Conservation (phyloP, 2,888 invertebrate species). For the Tinea semifulvella region DNA sequence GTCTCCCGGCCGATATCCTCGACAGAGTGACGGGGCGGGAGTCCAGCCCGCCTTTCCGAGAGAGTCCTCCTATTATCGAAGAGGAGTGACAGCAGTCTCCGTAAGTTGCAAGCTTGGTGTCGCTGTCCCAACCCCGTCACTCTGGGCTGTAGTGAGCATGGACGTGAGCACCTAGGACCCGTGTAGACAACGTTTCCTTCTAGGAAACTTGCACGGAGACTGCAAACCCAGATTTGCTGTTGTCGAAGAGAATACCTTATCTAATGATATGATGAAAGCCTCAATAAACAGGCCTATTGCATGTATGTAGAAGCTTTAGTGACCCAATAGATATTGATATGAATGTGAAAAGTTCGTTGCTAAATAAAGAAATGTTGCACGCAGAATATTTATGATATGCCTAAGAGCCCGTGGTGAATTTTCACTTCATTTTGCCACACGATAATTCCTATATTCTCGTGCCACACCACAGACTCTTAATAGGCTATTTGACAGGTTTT, state of each 20-base stretch:
- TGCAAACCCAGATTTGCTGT: slow-evolving; percentile 7
- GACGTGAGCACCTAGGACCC: slow-evolving; percentile 4
- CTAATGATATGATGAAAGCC: slow-evolving; percentile 7
- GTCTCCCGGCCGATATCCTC: slow-evolving; percentile 51
- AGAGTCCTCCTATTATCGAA: slow-evolving; percentile 27
- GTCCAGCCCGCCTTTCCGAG: slow-evolving; percentile 24
- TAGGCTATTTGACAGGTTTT: no score
- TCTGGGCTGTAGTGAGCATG: slow-evolving; percentile 30
- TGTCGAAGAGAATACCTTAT: not conserved
- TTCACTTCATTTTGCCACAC: no score
- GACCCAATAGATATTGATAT: slow-evolving; percentile 3
- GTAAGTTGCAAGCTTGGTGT: slow-evolving; percentile 53
- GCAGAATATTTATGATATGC: not conserved
- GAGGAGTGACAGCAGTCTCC: slow-evolving; percentile 53
- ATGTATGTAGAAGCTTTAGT: slow-evolving; percentile 13
- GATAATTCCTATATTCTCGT: no score
- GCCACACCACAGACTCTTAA: no score
- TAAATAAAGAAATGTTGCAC: slow-evolving; percentile 4
- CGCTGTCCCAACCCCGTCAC: slow-evolving; percentile 46
- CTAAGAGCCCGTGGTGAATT: no score
- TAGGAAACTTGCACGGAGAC: slow-evolving; percentile 8
- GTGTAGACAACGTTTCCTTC: slow-evolving; percentile 7
- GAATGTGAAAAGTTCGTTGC: no score
- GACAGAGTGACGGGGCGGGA: slow-evolving; percentile 39
- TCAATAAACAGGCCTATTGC: slow-evolving; percentile 5